Base-by-base conservation (phyloP, 2,888 invertebrate genomes). In the Nyleta sp. region DNA sequence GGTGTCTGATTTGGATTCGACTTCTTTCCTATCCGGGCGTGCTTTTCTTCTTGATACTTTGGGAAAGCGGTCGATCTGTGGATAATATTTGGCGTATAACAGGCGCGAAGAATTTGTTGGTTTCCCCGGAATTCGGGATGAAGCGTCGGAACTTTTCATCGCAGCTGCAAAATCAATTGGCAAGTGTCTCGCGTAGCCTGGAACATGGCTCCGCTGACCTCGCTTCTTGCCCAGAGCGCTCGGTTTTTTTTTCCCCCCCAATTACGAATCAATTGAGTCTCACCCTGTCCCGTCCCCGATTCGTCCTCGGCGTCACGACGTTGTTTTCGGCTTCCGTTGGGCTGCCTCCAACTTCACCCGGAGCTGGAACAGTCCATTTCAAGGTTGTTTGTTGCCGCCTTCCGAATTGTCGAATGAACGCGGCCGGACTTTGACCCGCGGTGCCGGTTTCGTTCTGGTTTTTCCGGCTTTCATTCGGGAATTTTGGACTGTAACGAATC, bases 361-460 rank as follows among this genome's bases (percentile, higher is more conserved):
- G 3, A 35, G 33, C 24, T 68, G 68, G 72, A 72, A 72, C 57
- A 72, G 72, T 72, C 72, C 72, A 72, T 64, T 72, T 64, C 72
- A 46, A 72, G 62, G 72, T 28, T 28, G 64, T 52, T 28, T 28
- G 64, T 52, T 44, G 24, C 46, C 20, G 13, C 31, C 64, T 38
- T 20, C 42, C 35, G 17, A 62, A 60, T 13, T 48, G 31, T 20
- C 24, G 18, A 72, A 64, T 62, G 72, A 72, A 48, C 48, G 55
- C 42, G 33, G 28, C 38, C 17, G 22, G 33, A 48, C 28, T 59
- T 33, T 22, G 17, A 53, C 24, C 31, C 50, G 31, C 35, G 33
- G n/a, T 33, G 40, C 42, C 44, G 42, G 22, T 40, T 38, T 17
- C 7, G 24, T 4, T 24, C 15, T 20, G 42, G n/a, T n/a, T n/a